These are phyloP conservation scores for Cyphomyrus discorhynchus DNA, from an alignment of 2,113 vertebrate genomes.

Conservation along the genomic window DNA sequence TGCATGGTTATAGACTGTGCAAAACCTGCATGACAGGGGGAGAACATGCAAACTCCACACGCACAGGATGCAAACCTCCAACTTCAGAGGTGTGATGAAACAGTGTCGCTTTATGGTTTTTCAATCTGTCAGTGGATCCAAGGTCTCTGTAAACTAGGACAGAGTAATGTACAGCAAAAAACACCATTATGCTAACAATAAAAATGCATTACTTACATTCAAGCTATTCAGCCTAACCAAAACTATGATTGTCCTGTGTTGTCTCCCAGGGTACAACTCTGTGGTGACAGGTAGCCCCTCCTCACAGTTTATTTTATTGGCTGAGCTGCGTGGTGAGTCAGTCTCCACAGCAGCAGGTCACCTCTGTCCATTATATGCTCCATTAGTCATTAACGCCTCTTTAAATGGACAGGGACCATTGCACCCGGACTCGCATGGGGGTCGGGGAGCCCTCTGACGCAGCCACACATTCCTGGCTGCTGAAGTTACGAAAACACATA, in stretches of 20 bases:
- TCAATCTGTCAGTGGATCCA: background rate
- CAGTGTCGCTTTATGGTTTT: background rate
- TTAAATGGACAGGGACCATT: conserved; percentile 33
- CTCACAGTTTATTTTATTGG: conserved; percentile 4
- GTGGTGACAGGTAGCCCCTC: conserved; percentile 12
- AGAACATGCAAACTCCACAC: background rate
- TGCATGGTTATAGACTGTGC: background rate
- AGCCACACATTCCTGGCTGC: conserved; percentile 20
- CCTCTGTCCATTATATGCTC: conserved; percentile 24
- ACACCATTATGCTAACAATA: background rate
- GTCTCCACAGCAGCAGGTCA: conserved; percentile 22
- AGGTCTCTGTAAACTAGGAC: background rate
- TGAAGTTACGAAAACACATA: conserved; percentile 11
- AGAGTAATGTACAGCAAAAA: background rate
- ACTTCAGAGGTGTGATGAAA: background rate
- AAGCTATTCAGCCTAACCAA: background rate
- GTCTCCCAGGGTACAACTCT: background rate
- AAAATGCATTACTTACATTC: background rate
- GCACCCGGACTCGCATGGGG: conserved; percentile 18
- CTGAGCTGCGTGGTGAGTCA: conserved; percentile 30
- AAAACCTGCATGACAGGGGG: background rate
- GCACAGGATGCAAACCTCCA: background rate
- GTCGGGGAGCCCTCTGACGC: background rate
- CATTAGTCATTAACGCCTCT: conserved; percentile 30
- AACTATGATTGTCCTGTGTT: background rate